These are phyloP conservation scores for Serinus canaria DNA, from an alignment of 2,113 vertebrate species.

Conservation along the genomic window DNA sequence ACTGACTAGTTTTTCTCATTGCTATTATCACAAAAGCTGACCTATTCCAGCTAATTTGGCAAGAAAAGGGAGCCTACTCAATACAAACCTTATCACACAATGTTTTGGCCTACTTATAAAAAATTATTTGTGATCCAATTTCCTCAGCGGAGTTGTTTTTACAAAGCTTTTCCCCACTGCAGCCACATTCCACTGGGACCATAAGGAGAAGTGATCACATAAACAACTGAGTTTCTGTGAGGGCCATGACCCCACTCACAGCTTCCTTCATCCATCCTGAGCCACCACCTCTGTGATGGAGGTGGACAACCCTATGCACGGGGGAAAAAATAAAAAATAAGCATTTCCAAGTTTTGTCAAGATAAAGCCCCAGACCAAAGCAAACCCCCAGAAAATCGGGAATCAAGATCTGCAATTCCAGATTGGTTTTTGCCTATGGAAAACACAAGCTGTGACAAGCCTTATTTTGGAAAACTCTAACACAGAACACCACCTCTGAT, in stretches of 20 bases:
- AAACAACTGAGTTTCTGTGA: background rate
- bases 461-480: background rate
- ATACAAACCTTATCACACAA: background rate
- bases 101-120: background rate
- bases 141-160: background rate
- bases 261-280: background rate
- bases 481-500: background rate
- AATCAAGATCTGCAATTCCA: background rate
- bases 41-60: background rate
- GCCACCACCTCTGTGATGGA: background rate
- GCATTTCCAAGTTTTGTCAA: background rate
- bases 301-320: fast-evolving
- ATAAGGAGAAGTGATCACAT: background rate
- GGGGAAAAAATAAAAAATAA: fast-evolving
- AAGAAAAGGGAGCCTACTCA: background rate
- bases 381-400: background rate
- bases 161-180: background rate
- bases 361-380: background rate
- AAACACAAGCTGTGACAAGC: background rate
- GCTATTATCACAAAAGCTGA: background rate
- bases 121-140: background rate
- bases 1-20: background rate
- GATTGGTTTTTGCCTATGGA: background rate
- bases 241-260: background rate
- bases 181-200: background rate